These are phyloP conservation scores for Acanthurus lineatus DNA, from an alignment of 2,797 vertebrate species.

Conservation along the genomic window DNA sequence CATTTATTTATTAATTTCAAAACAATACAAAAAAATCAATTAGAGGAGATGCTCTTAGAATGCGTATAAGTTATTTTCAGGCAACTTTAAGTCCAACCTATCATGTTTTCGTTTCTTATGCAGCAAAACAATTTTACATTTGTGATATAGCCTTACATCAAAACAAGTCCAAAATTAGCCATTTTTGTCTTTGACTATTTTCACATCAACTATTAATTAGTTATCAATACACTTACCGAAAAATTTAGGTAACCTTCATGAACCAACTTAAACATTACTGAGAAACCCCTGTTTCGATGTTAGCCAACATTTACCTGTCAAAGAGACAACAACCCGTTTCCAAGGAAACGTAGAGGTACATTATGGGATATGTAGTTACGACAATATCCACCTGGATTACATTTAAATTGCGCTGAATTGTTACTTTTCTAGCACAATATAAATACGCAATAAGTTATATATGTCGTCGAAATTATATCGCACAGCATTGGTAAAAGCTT, in stretches of 20 bases:
- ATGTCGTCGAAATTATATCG: neutral
- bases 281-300: neutral
- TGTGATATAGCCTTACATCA: neutral
- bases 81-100: no score
- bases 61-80: no score
- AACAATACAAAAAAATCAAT: no score
- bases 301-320: conserved; percentile 2
- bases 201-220: neutral
- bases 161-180: no score
- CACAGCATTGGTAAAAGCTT: no score
- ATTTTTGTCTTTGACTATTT: no score
- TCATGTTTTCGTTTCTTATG: neutral
- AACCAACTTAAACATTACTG: no score
- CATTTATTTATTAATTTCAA: no score
- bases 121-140: neutral
- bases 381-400: no score
- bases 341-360: conserved; percentile 35
- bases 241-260: rapidly evolving
- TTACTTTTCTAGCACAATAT: neutral
- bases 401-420: no score
- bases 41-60: no score
- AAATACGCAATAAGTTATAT: no score
- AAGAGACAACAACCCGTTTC: conserved; percentile 51
- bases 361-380: conserved; percentile 46
- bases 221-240: neutral